These are phyloP conservation scores for Thereuonema tuberculata DNA, from an alignment of 1,140 invertebrate genomes.

Conservation along the genomic window DNA sequence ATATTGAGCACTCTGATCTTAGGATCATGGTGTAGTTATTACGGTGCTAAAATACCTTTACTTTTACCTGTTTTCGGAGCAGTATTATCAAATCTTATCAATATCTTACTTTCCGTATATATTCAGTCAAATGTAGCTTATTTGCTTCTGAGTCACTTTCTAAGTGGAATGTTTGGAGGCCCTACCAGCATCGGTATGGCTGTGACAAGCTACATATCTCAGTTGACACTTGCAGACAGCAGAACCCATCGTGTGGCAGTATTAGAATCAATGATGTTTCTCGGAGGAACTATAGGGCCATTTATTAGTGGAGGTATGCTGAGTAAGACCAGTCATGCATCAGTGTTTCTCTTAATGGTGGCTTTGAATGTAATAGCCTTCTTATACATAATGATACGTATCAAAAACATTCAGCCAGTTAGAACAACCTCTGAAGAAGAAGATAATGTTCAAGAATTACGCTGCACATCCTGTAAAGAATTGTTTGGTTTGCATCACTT, in stretches of 20 bases:
- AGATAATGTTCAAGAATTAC: not conserved
- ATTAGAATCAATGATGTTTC: constrained; percentile 36
- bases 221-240: constrained; percentile 24
- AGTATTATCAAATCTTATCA: constrained; percentile 27
- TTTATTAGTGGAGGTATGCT: constrained; percentile 31
- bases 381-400: constrained; percentile 29
- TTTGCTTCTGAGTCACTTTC: constrained; percentile 29
- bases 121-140: constrained; percentile 23
- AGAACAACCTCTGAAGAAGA: not conserved
- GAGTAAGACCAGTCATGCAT: constrained; percentile 25
- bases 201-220: constrained; percentile 35
- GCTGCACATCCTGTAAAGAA: not conserved
- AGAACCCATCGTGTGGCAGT: constrained; percentile 34
- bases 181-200: constrained; percentile 33
- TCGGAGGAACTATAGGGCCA: constrained; percentile 34
- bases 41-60: constrained; percentile 34
- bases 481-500: constrained; percentile 23
- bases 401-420: constrained; percentile 18
- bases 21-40: constrained; percentile 32
- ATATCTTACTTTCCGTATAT: constrained; percentile 30
- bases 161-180: constrained; percentile 34
- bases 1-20: constrained; percentile 30
- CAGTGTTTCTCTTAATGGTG: constrained; percentile 28
- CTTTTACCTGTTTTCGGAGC: constrained; percentile 33
- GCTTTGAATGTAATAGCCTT: constrained; percentile 24